Evolutionary conservation across 2,888 invertebrate species (phyloP), one percentile per base, ranked within the genome.

Genomic region (Ptilodon capucinus): DNA sequence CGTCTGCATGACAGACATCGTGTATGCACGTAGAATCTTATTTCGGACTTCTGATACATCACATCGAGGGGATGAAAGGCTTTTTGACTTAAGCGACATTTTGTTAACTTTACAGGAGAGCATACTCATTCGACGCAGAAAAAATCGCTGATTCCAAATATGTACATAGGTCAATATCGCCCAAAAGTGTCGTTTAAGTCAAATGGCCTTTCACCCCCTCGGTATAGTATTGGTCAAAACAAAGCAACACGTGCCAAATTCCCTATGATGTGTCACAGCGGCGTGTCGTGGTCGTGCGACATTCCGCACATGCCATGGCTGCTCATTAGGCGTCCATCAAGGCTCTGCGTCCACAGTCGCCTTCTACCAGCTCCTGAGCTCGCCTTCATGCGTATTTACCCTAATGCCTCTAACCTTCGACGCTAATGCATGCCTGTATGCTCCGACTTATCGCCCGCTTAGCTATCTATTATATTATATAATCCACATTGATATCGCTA

Each of bases 251-350:
- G 44, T 36, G 46, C 57, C 16, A 48, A 59, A 69, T 67, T 59
- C 58, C 48, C 54, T 48, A 51, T 52, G 53, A 54, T 60, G 57
- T 62, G 65, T 68, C 61, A 68, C 56, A 59, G 52, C 56, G 55
- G 47, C 60, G 62, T 59, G 71, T 75, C 84, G 84, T 85, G 85
- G 73, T 71, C 44, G 60, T 62, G 57, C 60, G 58, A 61, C 83
- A 85, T 84, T 84, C 83, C 75, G 61, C 61, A 59, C 71, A 65
- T 64, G 63, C 64, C 64, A 48, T 58, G 57, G 54, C 61, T 60
- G 56, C 61, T 66, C 71, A 71, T 71, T 70, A 65, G 57, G 52
- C 53, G 48, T 28, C 55, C 51, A 60, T 55, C 67, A 77, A 76
- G 78, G 77, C 70, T 71, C 69, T 54, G 64, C 73, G 56, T 63